Evolutionary conservation across 2,888 invertebrate species (phyloP).

Genomic region (Drosophila bunnanda): DNA sequence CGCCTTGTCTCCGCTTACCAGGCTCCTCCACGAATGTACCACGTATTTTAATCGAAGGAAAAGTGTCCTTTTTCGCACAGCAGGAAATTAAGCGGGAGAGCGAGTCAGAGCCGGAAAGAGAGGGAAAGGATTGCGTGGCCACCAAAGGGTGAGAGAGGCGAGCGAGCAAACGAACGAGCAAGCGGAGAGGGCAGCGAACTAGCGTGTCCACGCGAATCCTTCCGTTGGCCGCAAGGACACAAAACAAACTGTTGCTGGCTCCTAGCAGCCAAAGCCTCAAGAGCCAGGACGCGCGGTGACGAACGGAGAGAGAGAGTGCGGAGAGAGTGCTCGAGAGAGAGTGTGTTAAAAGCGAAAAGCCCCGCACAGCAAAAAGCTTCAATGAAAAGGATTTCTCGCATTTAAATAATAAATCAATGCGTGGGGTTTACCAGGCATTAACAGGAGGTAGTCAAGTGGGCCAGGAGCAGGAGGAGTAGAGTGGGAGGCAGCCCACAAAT

Average conservation of each 20-base stretch:
- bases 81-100: slow-evolving; percentile 16
- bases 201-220: slow-evolving; percentile 51
- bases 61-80: slow-evolving; percentile 6
- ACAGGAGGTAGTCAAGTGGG: not conserved
- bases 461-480: not conserved
- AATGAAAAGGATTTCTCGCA: slow-evolving; percentile 64
- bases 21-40: slow-evolving; percentile 41
- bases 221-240: slow-evolving; percentile 62
- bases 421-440: slow-evolving; percentile 19
- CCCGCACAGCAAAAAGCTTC: slow-evolving; percentile 60
- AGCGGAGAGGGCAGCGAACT: slow-evolving; percentile 21
- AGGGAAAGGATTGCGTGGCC: slow-evolving; percentile 16
- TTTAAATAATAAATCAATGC: slow-evolving; percentile 69
- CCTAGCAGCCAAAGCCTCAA: slow-evolving; percentile 14
- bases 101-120: not conserved
- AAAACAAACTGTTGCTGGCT: slow-evolving; percentile 80
- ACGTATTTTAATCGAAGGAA: slow-evolving; percentile 6
- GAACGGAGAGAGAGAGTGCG: slow-evolving; percentile 9
- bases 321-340: slow-evolving; percentile 10
- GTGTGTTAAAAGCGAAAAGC: slow-evolving; percentile 27
- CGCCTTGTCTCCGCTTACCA: slow-evolving; percentile 59
- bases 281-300: slow-evolving; percentile 20
- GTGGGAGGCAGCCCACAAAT: slow-evolving; percentile 24
- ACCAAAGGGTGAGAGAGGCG: slow-evolving; percentile 1
- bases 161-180: slow-evolving; percentile 9